These are phyloP conservation scores for Marmota flaviventris DNA, from an alignment of 2,113 vertebrate genomes.

Conservation along the genomic window DNA sequence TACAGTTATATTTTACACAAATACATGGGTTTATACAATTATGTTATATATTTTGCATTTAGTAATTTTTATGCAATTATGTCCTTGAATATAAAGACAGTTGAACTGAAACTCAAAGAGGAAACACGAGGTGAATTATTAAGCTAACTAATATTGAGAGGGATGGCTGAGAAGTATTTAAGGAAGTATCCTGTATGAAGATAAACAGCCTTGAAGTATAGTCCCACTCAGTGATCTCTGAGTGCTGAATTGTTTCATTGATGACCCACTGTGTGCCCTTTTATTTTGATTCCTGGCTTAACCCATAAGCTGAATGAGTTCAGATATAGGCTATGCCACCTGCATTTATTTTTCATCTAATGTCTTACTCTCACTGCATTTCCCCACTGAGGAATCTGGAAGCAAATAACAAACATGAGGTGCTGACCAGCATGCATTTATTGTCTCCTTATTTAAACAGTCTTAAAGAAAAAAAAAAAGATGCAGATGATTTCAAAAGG, in stretches of 20 bases:
- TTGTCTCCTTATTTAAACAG: constrained; percentile 36
- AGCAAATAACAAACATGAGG: not conserved
- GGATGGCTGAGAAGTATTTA: constrained; percentile 16
- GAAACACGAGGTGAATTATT: not conserved
- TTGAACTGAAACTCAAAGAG: not conserved
- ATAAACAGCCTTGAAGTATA: not conserved
- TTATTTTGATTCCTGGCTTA: not conserved
- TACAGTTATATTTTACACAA: not conserved
- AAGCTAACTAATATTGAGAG: not conserved
- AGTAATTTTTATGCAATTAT: constrained; percentile 10
- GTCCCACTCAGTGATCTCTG: not conserved
- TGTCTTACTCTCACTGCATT: not conserved
- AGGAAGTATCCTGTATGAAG: not conserved
- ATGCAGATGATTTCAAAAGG: constrained; percentile 50
- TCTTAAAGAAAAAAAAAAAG: not conserved
- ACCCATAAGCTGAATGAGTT: not conserved
- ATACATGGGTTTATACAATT: constrained; percentile 17
- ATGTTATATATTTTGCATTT: not conserved
- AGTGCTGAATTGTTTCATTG: not conserved
- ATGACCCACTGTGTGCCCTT: not conserved
- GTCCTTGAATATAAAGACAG: not conserved
- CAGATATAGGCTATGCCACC: not conserved
- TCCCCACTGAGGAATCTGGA: not conserved
- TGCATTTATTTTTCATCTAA: not conserved
- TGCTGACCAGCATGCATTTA: not conserved